These are phyloP conservation scores for Crematogaster levior DNA, from an alignment of 2,888 invertebrate species.

Conservation along the genomic window DNA sequence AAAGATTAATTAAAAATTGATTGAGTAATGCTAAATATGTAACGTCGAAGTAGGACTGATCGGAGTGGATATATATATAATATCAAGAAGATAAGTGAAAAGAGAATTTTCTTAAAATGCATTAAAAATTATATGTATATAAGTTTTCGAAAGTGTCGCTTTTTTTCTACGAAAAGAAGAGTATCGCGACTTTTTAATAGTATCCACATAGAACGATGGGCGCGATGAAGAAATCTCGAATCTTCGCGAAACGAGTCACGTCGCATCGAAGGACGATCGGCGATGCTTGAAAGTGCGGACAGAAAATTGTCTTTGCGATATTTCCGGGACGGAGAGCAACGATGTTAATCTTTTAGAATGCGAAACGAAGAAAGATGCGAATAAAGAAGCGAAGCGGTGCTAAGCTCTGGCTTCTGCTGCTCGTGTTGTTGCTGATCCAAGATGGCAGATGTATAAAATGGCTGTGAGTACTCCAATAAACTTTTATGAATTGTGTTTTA, in stretches of 20 bases:
- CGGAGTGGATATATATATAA: neutral
- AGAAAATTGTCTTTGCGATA: constrained; percentile 18
- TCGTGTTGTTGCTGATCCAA: constrained; percentile 77
- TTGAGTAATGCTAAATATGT: constrained; percentile 17
- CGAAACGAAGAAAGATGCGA: constrained; percentile 78
- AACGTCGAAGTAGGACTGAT: neutral
- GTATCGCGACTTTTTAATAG: constrained; percentile 2
- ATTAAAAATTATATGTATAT: neutral
- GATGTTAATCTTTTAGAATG: constrained; percentile 73
- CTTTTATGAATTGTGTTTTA: neutral
- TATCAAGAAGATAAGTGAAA: neutral
- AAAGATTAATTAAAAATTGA: constrained; percentile 32
- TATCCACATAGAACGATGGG: constrained; percentile 24
- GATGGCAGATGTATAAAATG: constrained; percentile 84
- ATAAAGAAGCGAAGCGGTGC: constrained; percentile 70
- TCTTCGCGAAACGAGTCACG: constrained; percentile 36
- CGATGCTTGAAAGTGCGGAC: constrained; percentile 43
- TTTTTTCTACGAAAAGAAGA: neutral
- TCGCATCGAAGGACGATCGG: constrained; percentile 46
- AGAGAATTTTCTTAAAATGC: neutral
- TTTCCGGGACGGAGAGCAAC: constrained; percentile 12
- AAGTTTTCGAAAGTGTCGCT: too few relatives aligned
- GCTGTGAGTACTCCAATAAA: constrained; percentile 80
- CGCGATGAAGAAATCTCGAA: neutral
- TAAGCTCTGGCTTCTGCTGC: constrained; percentile 73